A percentile compares a stretch with the other conserved stretches of the same genome.
These are phyloP conservation scores for Hylaeus volcanicus DNA, from an alignment of 1,140 invertebrate species.

Conservation along the genomic window DNA sequence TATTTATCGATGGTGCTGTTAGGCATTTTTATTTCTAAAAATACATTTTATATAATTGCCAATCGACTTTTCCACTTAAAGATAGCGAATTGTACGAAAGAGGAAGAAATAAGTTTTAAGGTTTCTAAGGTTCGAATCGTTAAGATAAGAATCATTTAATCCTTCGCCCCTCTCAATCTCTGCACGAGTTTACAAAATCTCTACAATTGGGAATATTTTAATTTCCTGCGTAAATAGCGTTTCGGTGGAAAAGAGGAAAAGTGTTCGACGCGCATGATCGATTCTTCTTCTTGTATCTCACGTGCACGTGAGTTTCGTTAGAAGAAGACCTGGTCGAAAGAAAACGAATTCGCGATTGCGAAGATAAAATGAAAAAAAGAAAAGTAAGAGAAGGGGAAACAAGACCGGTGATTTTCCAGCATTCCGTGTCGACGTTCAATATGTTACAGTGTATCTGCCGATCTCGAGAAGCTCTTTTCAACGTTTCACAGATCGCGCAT, in stretches of 20 bases:
- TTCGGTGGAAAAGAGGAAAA: neutral
- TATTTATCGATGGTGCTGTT: neutral
- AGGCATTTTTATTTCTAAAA: conserved; percentile 12
- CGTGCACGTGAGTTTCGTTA: conserved; percentile 4
- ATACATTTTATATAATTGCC: neutral
- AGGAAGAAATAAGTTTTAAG: neutral
- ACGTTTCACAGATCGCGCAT: conserved; percentile 3
- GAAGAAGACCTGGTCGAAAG: conserved; percentile 7
- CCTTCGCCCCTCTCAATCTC: no score
- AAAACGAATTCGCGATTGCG: neutral
- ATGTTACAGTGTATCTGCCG: conserved; percentile 71
- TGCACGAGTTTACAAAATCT: no score
- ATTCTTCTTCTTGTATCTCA: conserved; percentile 5
- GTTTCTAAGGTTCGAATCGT: no score
- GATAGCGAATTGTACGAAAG: neutral
- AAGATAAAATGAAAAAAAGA: neutral
- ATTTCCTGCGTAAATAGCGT: neutral
- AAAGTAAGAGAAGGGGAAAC: conserved; percentile 10
- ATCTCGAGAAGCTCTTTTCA: conserved; percentile 59
- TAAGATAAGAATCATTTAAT: no score
- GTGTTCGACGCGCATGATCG: neutral
- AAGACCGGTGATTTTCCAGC: conserved; percentile 54
- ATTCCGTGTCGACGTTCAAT: conserved; percentile 67
- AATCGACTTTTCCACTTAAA: neutral
- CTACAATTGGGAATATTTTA: no score